phyloP scores from a whole-genome alignment of 2,113 vertebrate genomes.

The Campylomormyrus tamandua region DNA sequence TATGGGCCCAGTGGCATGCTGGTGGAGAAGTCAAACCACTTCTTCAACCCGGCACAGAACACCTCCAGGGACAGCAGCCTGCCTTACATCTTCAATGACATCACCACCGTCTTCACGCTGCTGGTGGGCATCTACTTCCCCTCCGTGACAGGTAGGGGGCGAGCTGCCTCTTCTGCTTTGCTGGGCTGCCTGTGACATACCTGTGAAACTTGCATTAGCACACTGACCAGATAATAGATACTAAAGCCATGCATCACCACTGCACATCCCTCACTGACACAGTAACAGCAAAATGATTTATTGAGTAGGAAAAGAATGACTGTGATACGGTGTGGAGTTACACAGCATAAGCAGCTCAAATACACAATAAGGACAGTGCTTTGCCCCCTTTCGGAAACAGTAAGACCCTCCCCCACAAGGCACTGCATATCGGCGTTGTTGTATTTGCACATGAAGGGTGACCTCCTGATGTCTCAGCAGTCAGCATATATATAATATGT shows the following conservation, averaged over 20 bases:
- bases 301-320: not conserved
- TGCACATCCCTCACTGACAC: not conserved
- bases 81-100: constrained; percentile 75
- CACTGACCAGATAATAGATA: not conserved
- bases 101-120: constrained; percentile 82
- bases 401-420: not conserved
- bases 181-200: not conserved
- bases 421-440: not conserved
- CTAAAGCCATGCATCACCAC: not conserved
- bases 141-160: constrained; percentile 78
- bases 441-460: not conserved
- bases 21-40: constrained; percentile 62
- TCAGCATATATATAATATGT: not conserved
- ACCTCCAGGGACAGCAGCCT: not conserved
- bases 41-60: constrained; percentile 44
- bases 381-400: not conserved
- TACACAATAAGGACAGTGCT: not conserved
- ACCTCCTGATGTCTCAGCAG: not conserved
- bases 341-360: not conserved
- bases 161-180: not conserved
- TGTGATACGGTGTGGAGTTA: not conserved
- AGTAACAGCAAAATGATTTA: not conserved
- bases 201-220: not conserved
- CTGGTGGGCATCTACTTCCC: constrained; percentile 97
- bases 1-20: constrained; percentile 62